These are phyloP conservation scores for Lindbergichthys nudifrons DNA, from an alignment of 2,797 vertebrate species.

Conservation along the genomic window DNA sequence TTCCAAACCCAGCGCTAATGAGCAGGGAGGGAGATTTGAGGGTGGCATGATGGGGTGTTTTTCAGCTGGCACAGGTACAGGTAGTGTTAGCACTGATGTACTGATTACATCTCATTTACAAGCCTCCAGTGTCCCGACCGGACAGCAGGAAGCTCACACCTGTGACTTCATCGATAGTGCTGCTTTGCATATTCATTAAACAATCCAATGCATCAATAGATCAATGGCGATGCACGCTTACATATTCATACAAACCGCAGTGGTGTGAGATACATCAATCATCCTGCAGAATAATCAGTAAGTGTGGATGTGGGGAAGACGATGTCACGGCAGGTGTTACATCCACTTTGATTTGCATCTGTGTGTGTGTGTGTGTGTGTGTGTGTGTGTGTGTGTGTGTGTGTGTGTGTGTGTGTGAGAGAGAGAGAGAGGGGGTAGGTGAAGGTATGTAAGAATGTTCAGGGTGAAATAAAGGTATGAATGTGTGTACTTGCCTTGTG, in stretches of 20 bases:
- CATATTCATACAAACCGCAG: constrained; percentile 61
- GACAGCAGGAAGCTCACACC: constrained; percentile 55
- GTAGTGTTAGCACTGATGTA: constrained; percentile 57
- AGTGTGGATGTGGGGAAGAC: constrained; percentile 40
- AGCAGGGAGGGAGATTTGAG: constrained; percentile 71
- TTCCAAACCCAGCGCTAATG: constrained; percentile 87
- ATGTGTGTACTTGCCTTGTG: not conserved
- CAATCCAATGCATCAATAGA: constrained; percentile 59
- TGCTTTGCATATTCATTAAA: constrained; percentile 69
- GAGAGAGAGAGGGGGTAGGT: no score
- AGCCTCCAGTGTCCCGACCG: constrained; percentile 49
- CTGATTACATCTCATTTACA: constrained; percentile 69
- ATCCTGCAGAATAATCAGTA: constrained; percentile 64
- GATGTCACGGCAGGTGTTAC: constrained; percentile 63
- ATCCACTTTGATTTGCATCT: constrained; percentile 53
- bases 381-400: not conserved
- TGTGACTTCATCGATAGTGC: constrained; percentile 54
- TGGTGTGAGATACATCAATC: constrained; percentile 60
- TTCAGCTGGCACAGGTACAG: constrained; percentile 64
- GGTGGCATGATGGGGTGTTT: constrained; percentile 47
- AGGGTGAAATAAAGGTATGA: not conserved
- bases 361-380: constrained; percentile 10
- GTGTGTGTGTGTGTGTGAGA: no score
- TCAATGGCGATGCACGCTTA: constrained; percentile 63
- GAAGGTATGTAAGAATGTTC: not conserved